Percentiles rank a stretch among this genome's conserved stretches.
These are phyloP conservation scores for Delia radicum DNA, from an alignment of 1,140 invertebrate genomes.

Conservation along the genomic window DNA sequence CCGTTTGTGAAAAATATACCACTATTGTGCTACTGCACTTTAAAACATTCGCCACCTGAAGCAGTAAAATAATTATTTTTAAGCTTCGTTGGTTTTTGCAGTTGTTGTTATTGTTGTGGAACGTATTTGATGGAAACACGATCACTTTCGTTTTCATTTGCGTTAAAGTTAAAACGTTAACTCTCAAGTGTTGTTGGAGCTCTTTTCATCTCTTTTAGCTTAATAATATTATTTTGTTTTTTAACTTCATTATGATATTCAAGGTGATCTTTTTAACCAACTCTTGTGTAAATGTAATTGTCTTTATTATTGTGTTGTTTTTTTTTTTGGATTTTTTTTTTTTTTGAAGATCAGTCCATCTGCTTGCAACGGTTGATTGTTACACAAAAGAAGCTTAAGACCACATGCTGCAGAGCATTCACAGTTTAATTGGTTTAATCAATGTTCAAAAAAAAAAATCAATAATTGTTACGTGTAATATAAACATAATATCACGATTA, in stretches of 20 bases:
- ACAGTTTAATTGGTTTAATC: neutral
- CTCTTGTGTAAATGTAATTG: neutral
- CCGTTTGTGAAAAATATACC: too few relatives aligned
- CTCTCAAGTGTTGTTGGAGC: too few relatives aligned
- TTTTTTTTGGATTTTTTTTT: neutral
- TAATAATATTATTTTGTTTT: neutral
- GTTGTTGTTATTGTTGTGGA: neutral
- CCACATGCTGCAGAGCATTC: neutral
- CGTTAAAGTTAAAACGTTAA: neutral
- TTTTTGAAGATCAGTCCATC: neutral
- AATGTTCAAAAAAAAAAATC: neutral
- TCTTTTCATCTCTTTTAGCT: neutral
- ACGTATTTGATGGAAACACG: neutral
- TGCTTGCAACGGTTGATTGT: neutral
- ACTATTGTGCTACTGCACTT: too few relatives aligned
- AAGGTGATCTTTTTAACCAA: constrained; percentile 7
- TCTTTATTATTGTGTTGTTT: neutral
- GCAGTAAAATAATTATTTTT: too few relatives aligned
- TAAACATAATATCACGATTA: too few relatives aligned
- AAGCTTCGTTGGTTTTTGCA: neutral
- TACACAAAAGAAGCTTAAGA: neutral
- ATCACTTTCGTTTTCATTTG: constrained; percentile 18
- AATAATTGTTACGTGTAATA: neutral
- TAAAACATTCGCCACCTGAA: too few relatives aligned
- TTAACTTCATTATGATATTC: constrained; percentile 20